Evolutionary conservation across 1,140 invertebrate genomes (phyloP), one percentile per base, ranked within the genome.

Genomic region (Listronotus bonariensis): DNA sequence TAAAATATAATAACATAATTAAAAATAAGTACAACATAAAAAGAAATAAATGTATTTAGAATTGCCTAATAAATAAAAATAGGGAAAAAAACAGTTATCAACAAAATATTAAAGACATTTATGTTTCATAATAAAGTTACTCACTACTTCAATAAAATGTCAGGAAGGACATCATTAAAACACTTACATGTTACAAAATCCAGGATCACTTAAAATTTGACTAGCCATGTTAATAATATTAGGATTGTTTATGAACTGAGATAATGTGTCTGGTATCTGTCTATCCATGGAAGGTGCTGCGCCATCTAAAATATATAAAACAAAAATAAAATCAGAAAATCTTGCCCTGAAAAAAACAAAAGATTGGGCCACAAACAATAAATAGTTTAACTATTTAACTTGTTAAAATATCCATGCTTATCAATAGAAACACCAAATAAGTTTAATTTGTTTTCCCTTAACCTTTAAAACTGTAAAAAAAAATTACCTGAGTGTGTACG

Each of bases 171-270:
- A 51, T 52, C 17, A n/a, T 6, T 45, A 18, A 34, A 60, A 45
- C 59, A 76, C 79, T 80, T 80, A 85, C 79, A 92, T 82, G 74
- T 89, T 88, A 74, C 89, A 86, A 85, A 93, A 89, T 38, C 82
- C 84, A 1, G 90, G 91, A 79, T 93, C 88, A 6, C 85, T 82
- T 45, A 94, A 79, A 84, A 94, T 88, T 74, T 90, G 87, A 36
- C 85, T 85, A 1, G 92, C 92, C 84, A 93, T 90, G 65, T 86
- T 89, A 70, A 92, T 82, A 11, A 94, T 76, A 11, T 85, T 82
- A 3, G 91, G 90, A 79, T 93, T 92, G 64, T 84, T 87, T 15
- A 93, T 79, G 6, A 93, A 74, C 0, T 77, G 74, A 17, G 74
- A 70, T 36, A 81, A 7, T 53, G 52, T 73, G 34, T 70, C 78